These are phyloP conservation scores for Gerris lacustris DNA, from an alignment of 2,888 invertebrate species.

Conservation along the genomic window DNA sequence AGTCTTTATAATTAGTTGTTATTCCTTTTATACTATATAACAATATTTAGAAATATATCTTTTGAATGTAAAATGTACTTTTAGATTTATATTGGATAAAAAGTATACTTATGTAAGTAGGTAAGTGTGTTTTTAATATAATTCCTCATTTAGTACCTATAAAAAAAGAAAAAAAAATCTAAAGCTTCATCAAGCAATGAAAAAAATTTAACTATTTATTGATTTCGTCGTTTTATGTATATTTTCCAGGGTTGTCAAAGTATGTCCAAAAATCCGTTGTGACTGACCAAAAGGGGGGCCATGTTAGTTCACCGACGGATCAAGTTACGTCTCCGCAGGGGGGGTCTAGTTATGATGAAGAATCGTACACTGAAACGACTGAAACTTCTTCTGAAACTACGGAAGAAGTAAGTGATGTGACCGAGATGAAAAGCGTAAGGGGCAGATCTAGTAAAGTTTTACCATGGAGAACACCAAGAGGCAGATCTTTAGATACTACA, in stretches of 20 bases:
- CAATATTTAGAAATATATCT: no score
- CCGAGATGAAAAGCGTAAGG: not conserved
- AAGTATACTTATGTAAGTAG: no score
- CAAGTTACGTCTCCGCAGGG: not conserved
- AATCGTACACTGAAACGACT: not conserved
- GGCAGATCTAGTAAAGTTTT: not conserved
- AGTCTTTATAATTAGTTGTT: no score
- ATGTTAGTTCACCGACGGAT: not conserved
- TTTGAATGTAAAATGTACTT: no score
- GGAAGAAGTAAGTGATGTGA: not conserved
- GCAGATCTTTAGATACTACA: slow-evolving; percentile 22
- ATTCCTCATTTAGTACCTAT: no score
- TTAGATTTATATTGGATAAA: no score
- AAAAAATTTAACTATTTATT: no score
- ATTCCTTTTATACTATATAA: no score
- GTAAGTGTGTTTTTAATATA: no score
- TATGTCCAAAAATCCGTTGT: not conserved
- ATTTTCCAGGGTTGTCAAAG: not conserved
- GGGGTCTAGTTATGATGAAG: slow-evolving; percentile 1
- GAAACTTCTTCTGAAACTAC: slow-evolving; percentile 7
- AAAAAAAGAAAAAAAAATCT: no score
- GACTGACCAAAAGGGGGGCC: not conserved
- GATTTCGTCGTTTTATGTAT: no score
- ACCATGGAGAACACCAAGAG: slow-evolving; percentile 25
- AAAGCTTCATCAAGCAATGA: no score